Percentiles rank a stretch among this genome's conserved stretches.
phyloP scores from a whole-genome alignment of 2,888 invertebrate species.

The Megamerina dolium region DNA sequence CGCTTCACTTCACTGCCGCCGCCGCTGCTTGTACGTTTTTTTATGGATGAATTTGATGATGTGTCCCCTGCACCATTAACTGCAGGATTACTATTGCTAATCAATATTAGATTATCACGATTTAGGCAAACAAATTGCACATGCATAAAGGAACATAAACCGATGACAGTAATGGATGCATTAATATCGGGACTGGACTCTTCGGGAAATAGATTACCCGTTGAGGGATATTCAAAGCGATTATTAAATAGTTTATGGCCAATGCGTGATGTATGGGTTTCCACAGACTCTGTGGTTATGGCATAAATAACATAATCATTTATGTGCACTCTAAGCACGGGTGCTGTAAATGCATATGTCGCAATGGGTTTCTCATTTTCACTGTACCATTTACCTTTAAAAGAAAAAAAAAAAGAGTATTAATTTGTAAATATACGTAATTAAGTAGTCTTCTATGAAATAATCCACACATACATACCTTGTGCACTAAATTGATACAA shows the following conservation, averaged over 20 bases:
- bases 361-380: slow-evolving; percentile 55
- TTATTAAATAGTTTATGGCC: slow-evolving; percentile 57
- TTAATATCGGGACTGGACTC: slow-evolving; percentile 44
- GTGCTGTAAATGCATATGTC: slow-evolving; percentile 66
- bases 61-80: neutral
- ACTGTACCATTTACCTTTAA: slow-evolving; percentile 45
- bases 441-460: too few relatives aligned
- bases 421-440: too few relatives aligned
- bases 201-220: slow-evolving; percentile 41
- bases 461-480: too few relatives aligned
- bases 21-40: slow-evolving; percentile 21
- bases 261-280: slow-evolving; percentile 66
- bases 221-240: slow-evolving; percentile 46
- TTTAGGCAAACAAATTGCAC: slow-evolving; percentile 44
- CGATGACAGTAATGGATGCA: slow-evolving; percentile 45
- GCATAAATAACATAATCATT: slow-evolving; percentile 68
- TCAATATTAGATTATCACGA: slow-evolving; percentile 40
- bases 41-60: slow-evolving; percentile 24
- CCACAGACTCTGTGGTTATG: slow-evolving; percentile 67
- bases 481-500: slow-evolving; percentile 61
- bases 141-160: slow-evolving; percentile 43
- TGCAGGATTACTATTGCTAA: slow-evolving; percentile 38
- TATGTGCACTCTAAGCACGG: slow-evolving; percentile 60
- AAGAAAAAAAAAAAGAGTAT: neutral
- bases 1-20: slow-evolving; percentile 28